Evolutionary conservation across 2,888 invertebrate genomes (phyloP), one percentile per base, ranked within the genome.

Genomic region (Hyposoter dolosus): DNA sequence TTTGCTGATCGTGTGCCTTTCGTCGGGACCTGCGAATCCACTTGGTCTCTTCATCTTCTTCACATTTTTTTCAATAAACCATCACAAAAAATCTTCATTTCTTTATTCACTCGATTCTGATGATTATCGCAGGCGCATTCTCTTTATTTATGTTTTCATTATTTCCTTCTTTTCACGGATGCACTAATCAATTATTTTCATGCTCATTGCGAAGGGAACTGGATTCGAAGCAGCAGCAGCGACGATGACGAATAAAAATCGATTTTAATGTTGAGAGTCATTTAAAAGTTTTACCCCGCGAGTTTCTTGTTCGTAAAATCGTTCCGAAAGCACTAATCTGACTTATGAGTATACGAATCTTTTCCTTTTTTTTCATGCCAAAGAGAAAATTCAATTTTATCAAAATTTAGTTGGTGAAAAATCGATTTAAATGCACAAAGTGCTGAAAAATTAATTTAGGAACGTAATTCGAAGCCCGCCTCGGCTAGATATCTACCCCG

Each of bases 1-100:
- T 95, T 95, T 96, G 95, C 96, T 96, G 94, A 96, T 95, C 89
- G 95, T 95, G 94, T 95, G 96, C 90, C 95, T 95, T 95, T 96
- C 96, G 89, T 96, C 96, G 89, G 96, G 96, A 96, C 96, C 96
- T 96, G 93, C 83, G 93, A 92, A 94, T 87, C 90, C 90, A 85
- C 79, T 90, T 90, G 60, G 90, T 88, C 87, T 86, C 89, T 87
- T 90, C 90, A 90, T 89, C 50, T 84, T 84, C 85, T 80, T 60
- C 85, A 43, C 17, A 56, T 74, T 63, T 28, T 19, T 74, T 63
- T 28, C 17, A 23, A 40, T 28, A 23, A 23, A 40, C n/a, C 35
- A 23, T 23, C 40, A 56, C 40, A 12, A 28, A 17, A 53, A 53
- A 50, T 50, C n/a, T 6, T n/a, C n/a, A 1, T 50, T 50, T 50